Conservation (phyloP, 2,113 vertebrate genomes). For the Neodontobutis hainanensis region DNA sequence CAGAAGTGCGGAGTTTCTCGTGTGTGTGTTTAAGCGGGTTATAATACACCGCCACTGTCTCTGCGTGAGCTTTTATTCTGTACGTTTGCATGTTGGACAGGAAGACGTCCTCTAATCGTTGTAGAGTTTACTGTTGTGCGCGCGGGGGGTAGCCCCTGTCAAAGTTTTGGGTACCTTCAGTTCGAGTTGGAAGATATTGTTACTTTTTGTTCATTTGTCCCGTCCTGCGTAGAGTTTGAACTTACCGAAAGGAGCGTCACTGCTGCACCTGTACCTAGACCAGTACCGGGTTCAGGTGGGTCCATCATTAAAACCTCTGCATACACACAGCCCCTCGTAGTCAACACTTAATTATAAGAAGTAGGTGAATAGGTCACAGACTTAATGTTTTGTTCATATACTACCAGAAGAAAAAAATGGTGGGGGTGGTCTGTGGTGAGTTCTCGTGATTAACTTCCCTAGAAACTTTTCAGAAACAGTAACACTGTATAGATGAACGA, state of each 20-base stretch:
- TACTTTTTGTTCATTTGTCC: slow-evolving; percentile 4
- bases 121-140: neutral
- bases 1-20: neutral
- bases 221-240: neutral
- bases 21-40: neutral
- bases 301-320: slow-evolving; percentile 4
- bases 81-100: neutral
- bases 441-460: slow-evolving; percentile 13
- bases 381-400: neutral
- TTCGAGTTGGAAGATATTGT: neutral
- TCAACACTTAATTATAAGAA: neutral
- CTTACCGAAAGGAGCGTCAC: neutral
- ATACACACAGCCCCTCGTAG: neutral
- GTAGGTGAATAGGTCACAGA: neutral
- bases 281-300: slow-evolving; percentile 34
- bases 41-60: too few species aligned
- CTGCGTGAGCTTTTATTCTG: slow-evolving; percentile 32
- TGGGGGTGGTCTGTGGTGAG: neutral
- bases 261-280: neutral
- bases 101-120: slow-evolving; percentile 6
- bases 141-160: neutral
- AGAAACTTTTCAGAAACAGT: slow-evolving; percentile 11
- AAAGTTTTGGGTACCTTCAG: neutral
- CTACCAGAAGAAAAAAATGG: neutral
- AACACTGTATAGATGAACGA: neutral